Evolutionary conservation across 2,113 vertebrate species (phyloP).

Genomic region (Mus pahari): DNA sequence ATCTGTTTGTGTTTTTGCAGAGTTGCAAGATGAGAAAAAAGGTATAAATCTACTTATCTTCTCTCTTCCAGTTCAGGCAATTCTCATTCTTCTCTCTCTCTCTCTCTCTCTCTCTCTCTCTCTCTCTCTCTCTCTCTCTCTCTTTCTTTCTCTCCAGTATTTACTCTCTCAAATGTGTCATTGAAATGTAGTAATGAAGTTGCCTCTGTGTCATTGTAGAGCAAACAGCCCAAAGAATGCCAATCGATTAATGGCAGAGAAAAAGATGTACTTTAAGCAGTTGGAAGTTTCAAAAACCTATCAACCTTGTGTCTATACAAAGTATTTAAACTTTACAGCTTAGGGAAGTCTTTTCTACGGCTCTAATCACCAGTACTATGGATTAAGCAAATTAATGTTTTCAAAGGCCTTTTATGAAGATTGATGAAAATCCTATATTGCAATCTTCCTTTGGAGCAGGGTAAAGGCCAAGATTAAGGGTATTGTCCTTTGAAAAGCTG

Average conservation of each 20-base stretch:
- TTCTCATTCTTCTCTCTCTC: too few relatives aligned
- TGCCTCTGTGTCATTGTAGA: constrained; percentile 70
- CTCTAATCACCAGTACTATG: constrained; percentile 53
- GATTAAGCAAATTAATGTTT: constrained; percentile 71
- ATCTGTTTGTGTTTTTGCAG: constrained; percentile 77
- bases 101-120: too few relatives aligned
- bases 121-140: too few relatives aligned
- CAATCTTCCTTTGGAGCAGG: constrained; percentile 25
- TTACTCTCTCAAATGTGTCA: constrained; percentile 63
- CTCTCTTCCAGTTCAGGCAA: constrained; percentile 63
- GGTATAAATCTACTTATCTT: constrained; percentile 76
- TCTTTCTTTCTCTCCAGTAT: not conserved
- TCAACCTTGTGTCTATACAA: constrained; percentile 39
- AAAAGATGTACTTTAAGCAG: constrained; percentile 55
- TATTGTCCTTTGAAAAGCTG: constrained; percentile 31
- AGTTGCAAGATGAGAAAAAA: constrained; percentile 70
- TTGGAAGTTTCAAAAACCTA: constrained; percentile 64
- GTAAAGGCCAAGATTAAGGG: not conserved
- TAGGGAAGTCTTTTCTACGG: constrained; percentile 29
- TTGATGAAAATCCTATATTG: constrained; percentile 67
- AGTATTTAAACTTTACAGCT: constrained; percentile 22
- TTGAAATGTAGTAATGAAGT: constrained; percentile 65
- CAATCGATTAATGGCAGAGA: not conserved
- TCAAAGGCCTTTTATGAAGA: constrained; percentile 60
- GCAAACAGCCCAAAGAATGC: constrained; percentile 54